Conservation (phyloP, 2,113 vertebrate genomes). For the Crocuta crocuta region DNA sequence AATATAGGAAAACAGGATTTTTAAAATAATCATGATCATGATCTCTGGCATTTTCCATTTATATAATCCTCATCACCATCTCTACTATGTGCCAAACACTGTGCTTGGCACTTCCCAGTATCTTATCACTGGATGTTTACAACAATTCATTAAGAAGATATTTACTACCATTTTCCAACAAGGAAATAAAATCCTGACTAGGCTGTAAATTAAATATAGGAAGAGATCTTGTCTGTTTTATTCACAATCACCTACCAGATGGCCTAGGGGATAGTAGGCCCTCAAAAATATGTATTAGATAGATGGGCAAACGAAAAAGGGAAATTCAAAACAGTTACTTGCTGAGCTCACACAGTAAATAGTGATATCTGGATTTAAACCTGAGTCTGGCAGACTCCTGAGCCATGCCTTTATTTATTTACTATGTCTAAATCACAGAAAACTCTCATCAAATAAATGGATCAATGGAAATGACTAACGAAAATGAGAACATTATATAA, state of each 20-base stretch:
- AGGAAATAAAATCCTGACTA: conserved; percentile 27
- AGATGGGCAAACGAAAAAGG: neutral
- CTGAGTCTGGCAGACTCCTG: neutral
- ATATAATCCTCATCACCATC: neutral
- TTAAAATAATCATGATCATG: neutral
- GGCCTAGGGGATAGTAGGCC: neutral
- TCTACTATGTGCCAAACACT: neutral
- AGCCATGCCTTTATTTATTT: conserved; percentile 5
- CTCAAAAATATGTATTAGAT: neutral
- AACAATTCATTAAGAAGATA: conserved; percentile 3
- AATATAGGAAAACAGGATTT: neutral
- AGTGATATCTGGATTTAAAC: conserved; percentile 16
- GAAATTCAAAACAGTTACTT: neutral
- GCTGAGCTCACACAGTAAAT: neutral
- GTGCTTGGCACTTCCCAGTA: neutral
- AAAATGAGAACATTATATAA: neutral
- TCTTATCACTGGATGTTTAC: conserved; percentile 29
- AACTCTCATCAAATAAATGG: neutral
- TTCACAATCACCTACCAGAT: neutral
- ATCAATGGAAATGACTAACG: conserved; percentile 8
- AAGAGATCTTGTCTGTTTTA: neutral
- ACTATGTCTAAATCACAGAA: neutral
- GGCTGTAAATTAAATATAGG: neutral
- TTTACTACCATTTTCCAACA: neutral
- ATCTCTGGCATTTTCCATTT: neutral